Conservation (phyloP, 1,140 invertebrate genomes). For the Spodoptera litura region DNA sequence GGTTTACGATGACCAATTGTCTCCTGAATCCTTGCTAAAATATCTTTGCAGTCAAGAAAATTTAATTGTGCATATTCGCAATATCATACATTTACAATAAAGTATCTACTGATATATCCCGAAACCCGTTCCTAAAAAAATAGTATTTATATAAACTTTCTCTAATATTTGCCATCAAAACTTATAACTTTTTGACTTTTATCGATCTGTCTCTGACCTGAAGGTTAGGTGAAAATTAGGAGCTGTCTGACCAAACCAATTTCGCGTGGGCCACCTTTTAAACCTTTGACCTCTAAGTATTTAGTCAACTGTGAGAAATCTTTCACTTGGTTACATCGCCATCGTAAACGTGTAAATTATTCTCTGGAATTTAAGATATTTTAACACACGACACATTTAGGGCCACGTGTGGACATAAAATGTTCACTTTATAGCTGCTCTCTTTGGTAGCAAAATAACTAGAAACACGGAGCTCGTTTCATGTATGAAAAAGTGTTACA, state of each 20-base stretch:
- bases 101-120: too few species aligned
- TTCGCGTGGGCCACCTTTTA: background rate
- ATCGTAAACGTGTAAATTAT: background rate
- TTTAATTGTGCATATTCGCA: too few species aligned
- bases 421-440: background rate
- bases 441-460: background rate
- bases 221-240: background rate
- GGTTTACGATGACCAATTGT: too few species aligned
- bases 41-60: too few species aligned
- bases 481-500: background rate
- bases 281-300: constrained; percentile 2
- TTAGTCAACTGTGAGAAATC: constrained; percentile 11
- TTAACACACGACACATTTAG: background rate
- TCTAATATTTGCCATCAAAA: too few species aligned
- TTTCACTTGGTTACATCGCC: background rate
- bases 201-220: constrained; percentile 7
- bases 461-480: background rate
- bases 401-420: background rate
- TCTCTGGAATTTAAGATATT: background rate
- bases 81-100: too few species aligned
- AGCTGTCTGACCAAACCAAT: background rate
- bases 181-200: background rate
- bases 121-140: background rate
- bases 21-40: too few species aligned
- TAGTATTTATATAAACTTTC: background rate